Evolutionary conservation across 2,113 vertebrate genomes (phyloP).

Genomic region (Pygathrix nemaeus): DNA sequence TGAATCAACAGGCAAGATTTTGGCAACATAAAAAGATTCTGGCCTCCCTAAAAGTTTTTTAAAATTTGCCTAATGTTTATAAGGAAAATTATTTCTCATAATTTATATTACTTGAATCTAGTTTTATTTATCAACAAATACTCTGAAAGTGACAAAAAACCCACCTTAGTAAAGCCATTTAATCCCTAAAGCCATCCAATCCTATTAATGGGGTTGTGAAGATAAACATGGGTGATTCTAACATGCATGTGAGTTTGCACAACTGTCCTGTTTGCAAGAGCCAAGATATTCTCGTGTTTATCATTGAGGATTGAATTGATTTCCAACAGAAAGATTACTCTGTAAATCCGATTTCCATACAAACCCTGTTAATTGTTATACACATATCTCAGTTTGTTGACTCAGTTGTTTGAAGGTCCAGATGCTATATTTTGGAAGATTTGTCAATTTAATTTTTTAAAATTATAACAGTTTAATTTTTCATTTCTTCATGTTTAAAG

Average conservation of each 20-base stretch:
- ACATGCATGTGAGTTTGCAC: slow-evolving; percentile 41
- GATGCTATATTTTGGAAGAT: not conserved
- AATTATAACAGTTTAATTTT: not conserved
- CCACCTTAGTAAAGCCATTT: slow-evolving; percentile 1
- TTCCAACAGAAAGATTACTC: slow-evolving; percentile 49
- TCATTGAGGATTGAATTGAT: slow-evolving; percentile 6
- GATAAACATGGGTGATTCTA: slow-evolving; percentile 44
- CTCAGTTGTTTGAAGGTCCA: not conserved
- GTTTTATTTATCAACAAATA: slow-evolving; percentile 54
- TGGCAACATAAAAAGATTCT: slow-evolving; percentile 18
- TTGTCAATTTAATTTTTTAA: not conserved
- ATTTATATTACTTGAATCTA: slow-evolving; percentile 39
- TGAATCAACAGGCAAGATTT: slow-evolving; percentile 33
- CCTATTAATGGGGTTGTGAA: slow-evolving; percentile 38
- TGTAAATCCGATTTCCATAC: not conserved
- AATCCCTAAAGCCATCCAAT: slow-evolving; percentile 57
- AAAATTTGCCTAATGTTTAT: slow-evolving; percentile 50
- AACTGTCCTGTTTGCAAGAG: not conserved
- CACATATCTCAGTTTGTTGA: slow-evolving; percentile 6
- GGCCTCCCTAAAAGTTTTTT: slow-evolving; percentile 1
- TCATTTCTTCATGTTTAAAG: slow-evolving; percentile 49
- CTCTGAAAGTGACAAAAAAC: slow-evolving; percentile 41
- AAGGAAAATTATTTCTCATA: slow-evolving; percentile 40
- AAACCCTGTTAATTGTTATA: not conserved
- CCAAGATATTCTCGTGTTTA: slow-evolving; percentile 50